Base-by-base conservation (phyloP, 2,797 vertebrate species). In the Phaenicophaeus curvirostris region DNA sequence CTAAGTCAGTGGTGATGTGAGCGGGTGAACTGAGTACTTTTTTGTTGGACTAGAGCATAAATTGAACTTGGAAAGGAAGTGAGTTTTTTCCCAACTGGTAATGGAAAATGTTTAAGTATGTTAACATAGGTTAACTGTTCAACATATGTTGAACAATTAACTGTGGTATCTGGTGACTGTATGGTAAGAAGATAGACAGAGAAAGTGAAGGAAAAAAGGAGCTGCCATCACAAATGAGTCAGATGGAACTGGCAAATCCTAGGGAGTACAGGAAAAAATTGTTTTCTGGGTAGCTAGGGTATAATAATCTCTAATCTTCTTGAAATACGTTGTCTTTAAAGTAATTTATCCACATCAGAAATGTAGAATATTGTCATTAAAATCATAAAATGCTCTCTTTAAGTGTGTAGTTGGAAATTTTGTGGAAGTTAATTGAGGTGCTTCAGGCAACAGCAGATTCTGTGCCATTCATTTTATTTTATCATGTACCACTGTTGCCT, bases 381-480 rank as follows among this genome's bases (percentile, higher is more conserved):
- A 97, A 94, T 93, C 31, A 87, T 81, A 95, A 97, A 97, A 95
- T 75, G 54, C 53, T 95, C 46, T 96, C 86, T 97, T 94, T 90
- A 95, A 86, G 53, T 96, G 81, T 94, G 72, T 93, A 92, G 76
- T 91, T 95, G 92, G 77, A 95, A 95, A 88, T 95, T 96, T 94
- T 95, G 91, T 96, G 94, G 89, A 79, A 96, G 87, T 92, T 98
- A 97, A 97, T 97, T 96, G 95, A 97, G 86, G 59, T 96, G 85
- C 95, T 97, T 95, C 89, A 94, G 96, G 90, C 91, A 89, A 83
- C 55, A 76, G 77, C 5, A 2, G 65, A 90, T 95, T 73, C 94
- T 94, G 13, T 91, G 82, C 74, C 76, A 84, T 97, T 95, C 90
- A 87, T 97, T 96, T 97, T 96, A 87, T 96, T 96, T 96, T 95